These are phyloP conservation scores for Leptinotarsa juncta DNA, from an alignment of 2,888 invertebrate species.

Conservation along the genomic window DNA sequence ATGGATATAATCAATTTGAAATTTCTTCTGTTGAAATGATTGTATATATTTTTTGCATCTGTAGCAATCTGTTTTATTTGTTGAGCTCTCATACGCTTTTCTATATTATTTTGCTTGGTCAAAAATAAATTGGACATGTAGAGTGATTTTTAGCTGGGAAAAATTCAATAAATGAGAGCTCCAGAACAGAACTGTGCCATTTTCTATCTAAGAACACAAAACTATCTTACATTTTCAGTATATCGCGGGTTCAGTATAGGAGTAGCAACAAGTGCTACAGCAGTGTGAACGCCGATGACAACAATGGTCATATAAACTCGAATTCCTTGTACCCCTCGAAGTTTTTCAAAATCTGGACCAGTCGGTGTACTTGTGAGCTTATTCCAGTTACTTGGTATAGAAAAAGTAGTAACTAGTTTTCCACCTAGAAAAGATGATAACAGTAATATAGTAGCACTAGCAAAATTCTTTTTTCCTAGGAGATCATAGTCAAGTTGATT, in stretches of 20 bases:
- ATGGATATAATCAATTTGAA: no score
- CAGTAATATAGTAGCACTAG: background rate
- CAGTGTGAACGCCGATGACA: constrained; percentile 36
- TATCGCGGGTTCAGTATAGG: constrained; percentile 41
- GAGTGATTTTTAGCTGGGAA: no score
- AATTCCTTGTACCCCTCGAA: constrained; percentile 40
- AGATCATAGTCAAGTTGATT: no score
- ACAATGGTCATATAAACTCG: constrained; percentile 41
- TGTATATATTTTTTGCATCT: no score
- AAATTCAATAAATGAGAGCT: no score
- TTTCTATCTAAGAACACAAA: background rate
- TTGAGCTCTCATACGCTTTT: no score
- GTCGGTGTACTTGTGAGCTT: constrained; percentile 35
- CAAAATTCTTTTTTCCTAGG: no score
- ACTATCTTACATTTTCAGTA: constrained; percentile 43
- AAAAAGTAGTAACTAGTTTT: constrained; percentile 46
- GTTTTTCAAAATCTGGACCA: constrained; percentile 35
- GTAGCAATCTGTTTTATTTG: no score
- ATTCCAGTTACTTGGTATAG: constrained; percentile 50
- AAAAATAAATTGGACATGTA: no score
- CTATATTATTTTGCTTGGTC: no score
- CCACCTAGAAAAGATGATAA: constrained; percentile 31
- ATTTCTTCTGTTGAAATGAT: no score
- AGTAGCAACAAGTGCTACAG: constrained; percentile 28
- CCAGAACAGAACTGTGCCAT: no score